Percentiles rank a stretch among this genome's conserved stretches.
Conservation (phyloP, 2,113 vertebrate species). For the Planiliza haematocheilus region DNA sequence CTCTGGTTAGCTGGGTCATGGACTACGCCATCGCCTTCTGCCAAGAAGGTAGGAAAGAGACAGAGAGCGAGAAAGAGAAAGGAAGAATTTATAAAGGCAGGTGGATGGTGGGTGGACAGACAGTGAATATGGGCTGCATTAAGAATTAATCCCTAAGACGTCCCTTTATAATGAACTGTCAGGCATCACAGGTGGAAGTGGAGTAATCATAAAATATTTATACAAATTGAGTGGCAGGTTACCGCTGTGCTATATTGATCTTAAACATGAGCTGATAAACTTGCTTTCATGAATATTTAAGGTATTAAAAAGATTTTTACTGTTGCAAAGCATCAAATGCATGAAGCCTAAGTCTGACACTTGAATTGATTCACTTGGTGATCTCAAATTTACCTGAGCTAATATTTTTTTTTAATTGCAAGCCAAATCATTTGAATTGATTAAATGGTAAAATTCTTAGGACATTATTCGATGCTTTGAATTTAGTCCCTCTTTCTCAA, state of each 20-base stretch:
- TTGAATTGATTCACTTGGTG: not conserved
- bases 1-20: constrained; percentile 99
- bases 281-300: constrained; percentile 3
- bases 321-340: not conserved
- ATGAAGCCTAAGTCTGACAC: not conserved
- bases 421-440: too few species aligned
- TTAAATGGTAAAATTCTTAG: too few species aligned
- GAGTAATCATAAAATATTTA: constrained; percentile 16
- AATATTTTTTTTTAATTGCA: too few species aligned
- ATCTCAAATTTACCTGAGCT: not conserved
- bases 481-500: too few species aligned
- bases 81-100: not conserved
- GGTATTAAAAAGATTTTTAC: not conserved
- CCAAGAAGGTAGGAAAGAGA: constrained; percentile 90
- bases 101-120: not conserved
- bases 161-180: constrained; percentile 1
- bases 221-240: not conserved
- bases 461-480: too few species aligned
- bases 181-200: not conserved
- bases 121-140: not conserved
- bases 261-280: not conserved
- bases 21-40: constrained; percentile 98
- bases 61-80: not conserved
- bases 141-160: not conserved
- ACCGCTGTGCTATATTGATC: not conserved